Evolutionary conservation across 2,888 invertebrate genomes (phyloP), one percentile per base, ranked within the genome.

Genomic region (Drosophila subquinaria): DNA sequence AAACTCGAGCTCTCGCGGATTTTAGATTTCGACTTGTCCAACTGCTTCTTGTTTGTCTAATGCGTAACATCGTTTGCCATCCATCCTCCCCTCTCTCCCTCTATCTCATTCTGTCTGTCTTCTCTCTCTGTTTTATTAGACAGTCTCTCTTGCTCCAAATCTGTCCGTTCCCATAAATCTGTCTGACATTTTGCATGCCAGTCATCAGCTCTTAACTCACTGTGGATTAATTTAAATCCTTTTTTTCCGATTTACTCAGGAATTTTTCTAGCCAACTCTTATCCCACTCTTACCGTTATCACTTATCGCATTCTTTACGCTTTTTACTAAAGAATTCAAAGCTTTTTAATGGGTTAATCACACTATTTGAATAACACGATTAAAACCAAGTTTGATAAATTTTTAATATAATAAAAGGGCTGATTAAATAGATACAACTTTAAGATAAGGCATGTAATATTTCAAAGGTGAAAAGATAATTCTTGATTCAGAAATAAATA

Each of bases 101-200:
- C 20, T 11, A 8, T 27, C 45, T 4, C 36, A 10, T 11, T 27
- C 38, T 9, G 13, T 8, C 33, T 8, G 30, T n/a, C 50, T 20
- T 15, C 30, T 42, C 47, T 42, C 57, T 51, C 43, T 27, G 27
- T 64, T 66, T 50, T 56, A 65, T 69, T 62, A 48, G 63, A 45
- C 66, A 42, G 20, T 53, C 65, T 74, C 73, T 74, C 75, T 68
- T 87, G 88, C 90, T 89, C 88, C 82, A 89, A 85, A 89, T 89
- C 81, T 89, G 88, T 90, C 88, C 70, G 88, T 79, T 88, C 75
- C 73, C 84, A 79, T 87, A 90, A 87, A 89, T 88, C 90, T 79
- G 74, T 67, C 77, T 82, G 73, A 69, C 82, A 89, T 90, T 89
- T 90, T 86, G 76, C 87, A 89, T 82, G 90, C 89, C 88, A 83